A percentile compares a stretch with the other conserved stretches of the same genome.
Conservation (phyloP, 2,113 vertebrate species). For the Mesocricetus auratus region DNA sequence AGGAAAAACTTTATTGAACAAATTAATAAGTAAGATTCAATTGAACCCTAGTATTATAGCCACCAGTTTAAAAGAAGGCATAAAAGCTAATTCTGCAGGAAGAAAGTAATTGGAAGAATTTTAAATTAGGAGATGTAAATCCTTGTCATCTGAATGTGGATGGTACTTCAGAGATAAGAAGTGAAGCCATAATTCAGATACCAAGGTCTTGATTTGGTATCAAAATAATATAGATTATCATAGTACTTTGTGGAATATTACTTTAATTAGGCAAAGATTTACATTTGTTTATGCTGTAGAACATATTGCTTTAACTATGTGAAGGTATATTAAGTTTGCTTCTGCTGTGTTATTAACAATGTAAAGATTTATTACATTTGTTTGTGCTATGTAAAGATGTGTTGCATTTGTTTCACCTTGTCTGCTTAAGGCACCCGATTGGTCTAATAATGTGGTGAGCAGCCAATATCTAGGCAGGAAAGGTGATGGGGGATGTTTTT, state of each 20-base stretch:
- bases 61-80: neutral
- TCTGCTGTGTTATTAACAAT: neutral
- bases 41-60: neutral
- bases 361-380: neutral
- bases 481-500: no score
- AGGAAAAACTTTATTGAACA: slow-evolving; percentile 5
- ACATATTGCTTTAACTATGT: neutral
- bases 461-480: neutral
- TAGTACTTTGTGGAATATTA: neutral
- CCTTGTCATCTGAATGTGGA: neutral
- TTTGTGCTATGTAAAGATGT: neutral
- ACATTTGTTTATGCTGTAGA: neutral
- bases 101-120: neutral
- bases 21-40: neutral
- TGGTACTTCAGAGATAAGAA: neutral
- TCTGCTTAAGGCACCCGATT: neutral
- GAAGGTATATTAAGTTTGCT: neutral
- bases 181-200: neutral
- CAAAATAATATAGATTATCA: neutral
- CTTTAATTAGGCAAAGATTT: neutral
- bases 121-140: neutral
- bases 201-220: neutral
- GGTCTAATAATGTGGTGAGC: neutral
- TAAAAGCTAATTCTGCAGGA: neutral
- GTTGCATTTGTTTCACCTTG: neutral